phyloP scores from a whole-genome alignment of 2,797 vertebrate species.

The Allobates femoralis region DNA sequence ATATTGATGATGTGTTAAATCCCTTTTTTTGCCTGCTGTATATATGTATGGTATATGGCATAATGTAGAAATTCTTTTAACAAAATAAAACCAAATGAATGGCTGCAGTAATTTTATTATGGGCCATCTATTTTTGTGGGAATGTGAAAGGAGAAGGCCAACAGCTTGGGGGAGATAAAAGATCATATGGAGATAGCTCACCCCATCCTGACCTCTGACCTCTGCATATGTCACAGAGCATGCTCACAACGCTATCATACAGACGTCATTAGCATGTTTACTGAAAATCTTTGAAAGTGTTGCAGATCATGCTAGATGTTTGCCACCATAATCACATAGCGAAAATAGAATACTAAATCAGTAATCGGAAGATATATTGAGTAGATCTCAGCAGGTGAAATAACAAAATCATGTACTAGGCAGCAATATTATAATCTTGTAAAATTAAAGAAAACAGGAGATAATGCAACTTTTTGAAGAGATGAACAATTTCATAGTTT shows the following conservation, averaged over 20 bases:
- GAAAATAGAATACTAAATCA: not conserved
- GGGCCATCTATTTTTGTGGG: too few relatives aligned
- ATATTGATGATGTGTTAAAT: too few relatives aligned
- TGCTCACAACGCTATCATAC: not conserved
- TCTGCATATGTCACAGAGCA: not conserved
- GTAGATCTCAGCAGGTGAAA: too few relatives aligned
- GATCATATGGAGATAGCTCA: not conserved
- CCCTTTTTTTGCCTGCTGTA: too few relatives aligned
- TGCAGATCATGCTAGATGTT: not conserved
- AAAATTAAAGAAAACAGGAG: not conserved
- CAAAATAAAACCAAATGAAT: not conserved
- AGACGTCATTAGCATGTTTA: not conserved
- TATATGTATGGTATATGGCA: too few relatives aligned
- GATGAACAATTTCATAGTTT: not conserved
- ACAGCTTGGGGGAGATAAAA: not conserved
- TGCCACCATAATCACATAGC: not conserved
- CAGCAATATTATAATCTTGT: not conserved
- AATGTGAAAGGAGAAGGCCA: not conserved
- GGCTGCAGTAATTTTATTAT: not conserved
- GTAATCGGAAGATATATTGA: not conserved
- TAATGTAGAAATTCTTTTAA: not conserved
- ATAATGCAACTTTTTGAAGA: not conserved
- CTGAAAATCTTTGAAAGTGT: not conserved
- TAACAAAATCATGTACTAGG: not conserved
- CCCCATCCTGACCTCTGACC: not conserved